Base-by-base conservation (phyloP, 1,140 invertebrate species). In the Ooceraea biroi region DNA sequence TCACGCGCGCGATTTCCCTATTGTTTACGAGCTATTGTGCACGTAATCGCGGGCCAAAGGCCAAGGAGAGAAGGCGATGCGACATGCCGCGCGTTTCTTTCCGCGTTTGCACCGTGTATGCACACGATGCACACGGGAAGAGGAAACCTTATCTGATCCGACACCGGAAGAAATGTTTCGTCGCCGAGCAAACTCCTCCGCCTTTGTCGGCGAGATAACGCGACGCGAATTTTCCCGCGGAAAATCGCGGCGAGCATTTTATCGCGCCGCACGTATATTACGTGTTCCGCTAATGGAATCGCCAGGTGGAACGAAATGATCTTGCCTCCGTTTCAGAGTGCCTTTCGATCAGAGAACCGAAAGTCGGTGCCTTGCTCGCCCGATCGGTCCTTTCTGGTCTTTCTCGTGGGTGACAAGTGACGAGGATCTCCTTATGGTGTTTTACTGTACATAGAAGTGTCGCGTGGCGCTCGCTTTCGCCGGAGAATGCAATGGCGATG, bases 11-110 rank as follows among this genome's bases (percentile, higher is more conserved):
- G 55, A 78, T 88, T 78, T 78, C 68, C 41, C 80, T 61, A 86
- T 88, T 87, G 86, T 88, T 88, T 87, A 87, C 85, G 72, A 72
- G 55, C 48, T 63, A 83, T 85, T 85, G 84, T 87, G 11, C 60
- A 27, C 52, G 52, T 77, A 73, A 87, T 88, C 60, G 66, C 41
- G 27, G 66, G 61, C 50, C 74, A 69, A 17, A 84, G 68, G 69
- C 27, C 69, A 60, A 41, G 25, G 52, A 44, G 71, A 65, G 57
- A 36, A 36, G 25, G 68, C 36, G 68, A 41, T n/a, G 25, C 22
- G 68, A 30, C 48, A 73, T 22, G 74, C 27, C 17, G 27, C 57
- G 36, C 25, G 36, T 76, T 84, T 50, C 82, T 63, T 77, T 74
- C 17, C 19, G 55, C 10, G 30, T n/a, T n/a, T 58, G 60, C 27